Base-by-base conservation (phyloP, 2,888 invertebrate genomes). In the Chrysolina americana region DNA sequence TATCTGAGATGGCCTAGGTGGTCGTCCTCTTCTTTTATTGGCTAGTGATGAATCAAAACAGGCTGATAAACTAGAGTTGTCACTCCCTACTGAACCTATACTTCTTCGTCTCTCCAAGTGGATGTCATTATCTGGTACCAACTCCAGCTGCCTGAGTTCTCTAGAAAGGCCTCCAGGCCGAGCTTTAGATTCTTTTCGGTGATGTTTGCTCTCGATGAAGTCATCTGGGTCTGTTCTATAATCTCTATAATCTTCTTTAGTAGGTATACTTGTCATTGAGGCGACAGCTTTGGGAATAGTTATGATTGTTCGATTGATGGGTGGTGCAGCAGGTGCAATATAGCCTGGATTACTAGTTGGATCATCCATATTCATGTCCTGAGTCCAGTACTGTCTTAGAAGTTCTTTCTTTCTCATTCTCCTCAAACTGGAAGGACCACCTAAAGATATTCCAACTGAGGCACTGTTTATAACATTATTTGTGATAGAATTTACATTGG, bases 341-440 rank as follows among this genome's bases (percentile, higher is more conserved):
- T 91, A 89, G 13, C 91, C 90, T 44, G 87, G 78, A 41, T 89
- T 91, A 65, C 89, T 90, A 2, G 91, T 89, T 6, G 93, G 92
- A 81, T 95, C 95, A 81, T 94, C 94, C 92, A 94, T 94, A 83
- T 96, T 95, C 92, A 94, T 95, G 83, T 96, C 95, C 84, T 95
- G 95, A 15, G 94, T 94, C 90, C 95, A 95, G 83, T 95, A 95
- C 84, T 96, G 94, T 21, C 95, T 91, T 41, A 97, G 88, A 68
- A 97, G 86, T 85, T 97, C 96, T 84, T 97, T 97, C 89, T 97
- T 97, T 4, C 96, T 91, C 96, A 96, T 97, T 21, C 96, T 90
- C 28, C 96, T 89, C 63, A 96, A 90, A 86, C 93, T 95, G 0
- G 94, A 94, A 0, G 94, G 93, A 11, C 94, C 94, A 0, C 92